phyloP scores from a whole-genome alignment of 2,888 invertebrate species.

The Tinea trinotella region DNA sequence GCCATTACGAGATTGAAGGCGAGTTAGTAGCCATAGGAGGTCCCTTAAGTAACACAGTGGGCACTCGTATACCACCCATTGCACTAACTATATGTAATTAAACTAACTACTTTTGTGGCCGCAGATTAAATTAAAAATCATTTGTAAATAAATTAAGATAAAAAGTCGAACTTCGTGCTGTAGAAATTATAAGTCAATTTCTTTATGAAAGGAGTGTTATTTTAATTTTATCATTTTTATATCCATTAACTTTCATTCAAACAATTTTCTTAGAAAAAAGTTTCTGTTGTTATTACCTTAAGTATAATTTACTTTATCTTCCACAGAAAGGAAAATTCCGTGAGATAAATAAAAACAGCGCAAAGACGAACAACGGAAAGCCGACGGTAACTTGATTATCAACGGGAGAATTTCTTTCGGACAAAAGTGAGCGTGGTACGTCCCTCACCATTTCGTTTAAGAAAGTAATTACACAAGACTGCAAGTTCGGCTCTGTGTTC shows the following conservation, averaged over 20 bases:
- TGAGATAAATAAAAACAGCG: constrained; percentile 6
- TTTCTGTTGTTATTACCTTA: constrained; percentile 16
- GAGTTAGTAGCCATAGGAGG: constrained; percentile 32
- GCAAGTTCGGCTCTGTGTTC: constrained; percentile 39
- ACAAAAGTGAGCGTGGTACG: constrained; percentile 48
- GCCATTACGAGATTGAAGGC: constrained; percentile 15
- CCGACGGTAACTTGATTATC: constrained; percentile 48
- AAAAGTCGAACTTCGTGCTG: no score
- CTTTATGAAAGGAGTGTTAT: background rate
- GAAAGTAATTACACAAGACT: constrained; percentile 65
- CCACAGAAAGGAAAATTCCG: background rate
- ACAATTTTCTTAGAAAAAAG: constrained; percentile 14
- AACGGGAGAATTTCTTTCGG: constrained; percentile 40
- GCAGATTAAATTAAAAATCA: no score
- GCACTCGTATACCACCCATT: background rate
- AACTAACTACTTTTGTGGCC: no score
- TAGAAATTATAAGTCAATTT: no score
- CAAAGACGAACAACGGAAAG: constrained; percentile 10
- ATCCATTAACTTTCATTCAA: constrained; percentile 13
- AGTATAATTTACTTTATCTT: constrained; percentile 19
- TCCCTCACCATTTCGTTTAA: constrained; percentile 55
- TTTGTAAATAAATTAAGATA: no score
- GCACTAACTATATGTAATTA: background rate
- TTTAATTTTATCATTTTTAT: constrained; percentile 10
- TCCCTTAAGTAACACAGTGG: constrained; percentile 15